Base-by-base conservation (phyloP, 1,140 invertebrate genomes). In the Drosophila punjabiensis region DNA sequence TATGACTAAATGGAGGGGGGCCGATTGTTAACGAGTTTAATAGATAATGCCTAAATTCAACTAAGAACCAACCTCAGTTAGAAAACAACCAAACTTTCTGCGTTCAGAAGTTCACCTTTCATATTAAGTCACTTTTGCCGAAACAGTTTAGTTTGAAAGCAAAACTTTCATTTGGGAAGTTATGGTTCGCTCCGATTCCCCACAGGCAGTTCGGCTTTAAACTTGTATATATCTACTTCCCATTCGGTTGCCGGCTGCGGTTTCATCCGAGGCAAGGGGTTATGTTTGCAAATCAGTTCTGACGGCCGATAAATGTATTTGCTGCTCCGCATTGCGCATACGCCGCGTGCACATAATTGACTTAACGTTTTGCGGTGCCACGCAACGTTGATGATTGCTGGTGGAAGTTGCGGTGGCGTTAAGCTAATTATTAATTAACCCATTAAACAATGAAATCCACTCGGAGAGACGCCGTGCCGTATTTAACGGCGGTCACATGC, bases 391-490 rank as follows among this genome's bases (percentile, higher is more conserved):
- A 53, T 76, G 75, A 71, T 76, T 76, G 61, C 75, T 71, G 48
- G 33, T 77, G 75, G 74, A 78, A 78, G 52, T 71, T 70, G 65
- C 20, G 69, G 56, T 43, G 50, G 75, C 64, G 61, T 89, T 78
- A 81, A 84, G 55, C 85, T 71, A 84, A 87, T 85, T 88, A 88
- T 76, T 83, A 89, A 89, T 88, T 89, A 89, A 89, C 53, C 66
- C 74, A 89, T 85, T 85, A 85, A 85, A 76, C 69, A 78, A 81
- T 61, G 70, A 66, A 84, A 89, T 81, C 69, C 81, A 88, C 69
- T 88, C 79, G 35, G 32, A 58, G 60, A 18, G 35, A 24, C 52
- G 50, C 50, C 50, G 37, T 73, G 35, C 70, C 77, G 30, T 61
- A 63, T 64, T 59, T 74, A 79, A 65, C 63, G 62, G 32, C 67